Base-by-base conservation (phyloP, 2,888 invertebrate genomes). In the Drosophila sordidula region DNA sequence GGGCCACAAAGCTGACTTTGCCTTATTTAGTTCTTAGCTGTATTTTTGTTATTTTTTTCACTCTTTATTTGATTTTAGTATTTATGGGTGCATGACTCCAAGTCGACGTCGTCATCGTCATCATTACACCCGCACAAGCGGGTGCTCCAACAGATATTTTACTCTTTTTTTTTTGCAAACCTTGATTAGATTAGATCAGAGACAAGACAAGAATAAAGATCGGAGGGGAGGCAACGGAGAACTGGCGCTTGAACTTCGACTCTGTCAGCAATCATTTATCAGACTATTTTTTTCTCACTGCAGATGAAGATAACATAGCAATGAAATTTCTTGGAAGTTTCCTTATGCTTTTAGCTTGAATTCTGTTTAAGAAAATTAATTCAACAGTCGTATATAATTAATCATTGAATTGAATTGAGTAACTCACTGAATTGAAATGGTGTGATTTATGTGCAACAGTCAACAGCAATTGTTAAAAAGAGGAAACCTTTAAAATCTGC, bases 21-120 rank as follows among this genome's bases (percentile, higher is more conserved):
- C 83, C 83, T 63, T 83, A 76, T 83, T 86, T 73, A 86, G 83
- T 78, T 72, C 52, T 61, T 69, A 46, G 46, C 16, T 42, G 50
- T 61, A 55, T 63, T 61, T 32, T 58, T 29, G 5, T 36, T 32
- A 36, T 36, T 16, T 39, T 57, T 50, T 45, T 29, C 39, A 39
- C 39, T 18, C 4, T 36, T 64, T 50, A 59, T 38, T 56, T 50
- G 34, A 34, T 11, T 34, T 34, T 57, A 65, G 57, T 58, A 75
- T 83, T 85, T 86, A 83, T 80, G 80, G 71, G 58, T 64, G 75
- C 68, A 83, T 86, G 80, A 80, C 80, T 64, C 67, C 26, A 3
- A 14, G 32, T 8, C 45, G 45, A 39, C 71, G 36, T 70, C 59
- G 22, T 70, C 52, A 34, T 62, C 72, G 61, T 70, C 62, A 73